Percentiles rank a stretch among this genome's conserved stretches.
Evolutionary conservation across 2,113 vertebrate species (phyloP).

Genomic region (Rhodinocichla rosea): DNA sequence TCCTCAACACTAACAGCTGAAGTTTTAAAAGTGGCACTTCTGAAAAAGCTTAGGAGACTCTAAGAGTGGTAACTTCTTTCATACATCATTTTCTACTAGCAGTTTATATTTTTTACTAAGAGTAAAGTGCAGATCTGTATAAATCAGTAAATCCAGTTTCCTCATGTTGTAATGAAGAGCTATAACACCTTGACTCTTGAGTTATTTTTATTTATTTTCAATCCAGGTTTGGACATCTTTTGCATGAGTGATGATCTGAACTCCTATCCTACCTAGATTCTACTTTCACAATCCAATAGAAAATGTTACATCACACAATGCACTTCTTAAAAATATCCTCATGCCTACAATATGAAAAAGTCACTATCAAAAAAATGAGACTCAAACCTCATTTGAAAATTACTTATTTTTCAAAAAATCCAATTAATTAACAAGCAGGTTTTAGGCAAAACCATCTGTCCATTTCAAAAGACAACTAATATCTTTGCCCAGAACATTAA

Average conservation of each 20-base stretch:
- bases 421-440: constrained; percentile 57
- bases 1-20: neutral
- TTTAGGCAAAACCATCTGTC: constrained; percentile 59
- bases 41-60: neutral
- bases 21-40: neutral
- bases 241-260: neutral
- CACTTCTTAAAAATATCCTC: neutral
- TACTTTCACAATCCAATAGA: neutral
- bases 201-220: constrained; percentile 10
- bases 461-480: constrained; percentile 50
- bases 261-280: neutral
- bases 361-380: constrained; percentile 2
- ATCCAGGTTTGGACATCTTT: neutral
- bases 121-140: neutral
- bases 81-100: neutral
- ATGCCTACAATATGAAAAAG: neutral
- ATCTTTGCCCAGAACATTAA: constrained; percentile 36
- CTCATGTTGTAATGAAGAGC: neutral
- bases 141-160: neutral
- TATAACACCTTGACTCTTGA: neutral
- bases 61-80: neutral
- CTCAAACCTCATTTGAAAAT: constrained; percentile 28
- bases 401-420: constrained; percentile 41
- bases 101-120: neutral
- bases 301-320: neutral